Evolutionary conservation across 2,888 invertebrate genomes (phyloP).

Genomic region (Amiota communis): DNA sequence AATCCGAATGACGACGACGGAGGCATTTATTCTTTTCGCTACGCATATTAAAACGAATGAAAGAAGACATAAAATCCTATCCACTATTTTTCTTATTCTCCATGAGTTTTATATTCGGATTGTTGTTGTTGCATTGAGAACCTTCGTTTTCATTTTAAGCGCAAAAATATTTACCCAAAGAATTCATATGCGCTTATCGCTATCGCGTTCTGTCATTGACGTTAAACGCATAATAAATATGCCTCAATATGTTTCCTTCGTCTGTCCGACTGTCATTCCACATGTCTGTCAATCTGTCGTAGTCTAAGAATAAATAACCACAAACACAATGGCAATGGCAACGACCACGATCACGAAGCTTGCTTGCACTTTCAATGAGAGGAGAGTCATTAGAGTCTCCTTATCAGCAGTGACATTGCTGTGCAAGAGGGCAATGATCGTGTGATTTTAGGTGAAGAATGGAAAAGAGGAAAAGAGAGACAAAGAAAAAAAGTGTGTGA

Average conservation of each 20-base stretch:
- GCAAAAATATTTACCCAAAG: not conserved
- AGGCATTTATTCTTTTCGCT: not conserved
- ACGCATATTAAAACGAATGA: not conserved
- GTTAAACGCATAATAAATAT: constrained; percentile 67
- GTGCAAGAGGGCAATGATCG: not conserved
- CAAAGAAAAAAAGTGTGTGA: not conserved
- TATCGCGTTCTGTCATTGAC: constrained; percentile 37
- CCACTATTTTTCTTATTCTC: too few relatives aligned
- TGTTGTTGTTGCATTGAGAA: not conserved
- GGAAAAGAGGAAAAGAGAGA: too few relatives aligned
- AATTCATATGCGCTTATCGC: constrained; percentile 15
- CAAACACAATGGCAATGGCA: not conserved
- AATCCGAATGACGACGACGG: not conserved
- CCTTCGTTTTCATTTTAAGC: constrained; percentile 2
- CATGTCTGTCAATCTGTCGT: not conserved
- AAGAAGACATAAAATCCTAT: too few relatives aligned
- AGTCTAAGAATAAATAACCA: not conserved
- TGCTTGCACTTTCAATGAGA: constrained; percentile 4
- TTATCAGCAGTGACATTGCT: not conserved
- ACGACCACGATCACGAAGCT: not conserved
- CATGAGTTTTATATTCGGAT: not conserved
- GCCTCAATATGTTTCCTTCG: constrained; percentile 39
- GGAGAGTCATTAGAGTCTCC: too few relatives aligned
- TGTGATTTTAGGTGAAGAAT: too few relatives aligned
- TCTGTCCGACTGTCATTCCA: not conserved